Evolutionary conservation across 2,888 invertebrate genomes (phyloP).

Genomic region (Cotesia congregata): DNA sequence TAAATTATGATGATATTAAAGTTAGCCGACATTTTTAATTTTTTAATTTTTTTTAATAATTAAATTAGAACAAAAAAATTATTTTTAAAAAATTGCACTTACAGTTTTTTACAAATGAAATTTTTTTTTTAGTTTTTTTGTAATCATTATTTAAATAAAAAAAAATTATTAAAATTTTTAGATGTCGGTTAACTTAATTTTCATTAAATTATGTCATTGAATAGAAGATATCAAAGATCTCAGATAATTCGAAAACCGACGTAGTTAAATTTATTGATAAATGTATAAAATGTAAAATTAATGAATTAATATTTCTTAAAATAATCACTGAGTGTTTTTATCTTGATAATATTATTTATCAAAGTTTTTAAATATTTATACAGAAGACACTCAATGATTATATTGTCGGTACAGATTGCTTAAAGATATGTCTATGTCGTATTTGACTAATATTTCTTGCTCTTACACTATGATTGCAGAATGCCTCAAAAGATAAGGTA

Average conservation of each 20-base stretch:
- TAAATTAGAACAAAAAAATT: no score
- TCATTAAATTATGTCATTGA: constrained; percentile 4
- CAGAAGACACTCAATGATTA: constrained; percentile 17
- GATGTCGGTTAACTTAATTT: no score
- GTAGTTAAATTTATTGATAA: neutral
- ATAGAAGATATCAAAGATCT: constrained; percentile 33
- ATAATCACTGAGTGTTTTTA: constrained; percentile 28
- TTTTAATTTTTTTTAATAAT: no score
- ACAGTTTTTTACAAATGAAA: no score
- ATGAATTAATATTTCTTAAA: constrained; percentile 23
- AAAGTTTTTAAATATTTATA: no score
- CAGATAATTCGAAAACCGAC: constrained; percentile 28
- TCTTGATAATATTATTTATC: no score
- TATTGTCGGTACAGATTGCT: constrained; percentile 40
- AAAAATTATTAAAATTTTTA: no score
- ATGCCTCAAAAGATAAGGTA: constrained; percentile 69
- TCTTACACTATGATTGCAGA: constrained; percentile 69
- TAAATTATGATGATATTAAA: no score
- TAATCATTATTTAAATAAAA: no score
- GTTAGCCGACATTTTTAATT: no score
- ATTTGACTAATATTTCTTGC: constrained; percentile 62
- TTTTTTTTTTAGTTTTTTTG: no score
- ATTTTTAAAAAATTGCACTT: no score
- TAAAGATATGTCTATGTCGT: constrained; percentile 58
- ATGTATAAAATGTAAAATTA: neutral